These are phyloP conservation scores for Atethmia centrago DNA, from an alignment of 2,888 invertebrate genomes.

Conservation along the genomic window DNA sequence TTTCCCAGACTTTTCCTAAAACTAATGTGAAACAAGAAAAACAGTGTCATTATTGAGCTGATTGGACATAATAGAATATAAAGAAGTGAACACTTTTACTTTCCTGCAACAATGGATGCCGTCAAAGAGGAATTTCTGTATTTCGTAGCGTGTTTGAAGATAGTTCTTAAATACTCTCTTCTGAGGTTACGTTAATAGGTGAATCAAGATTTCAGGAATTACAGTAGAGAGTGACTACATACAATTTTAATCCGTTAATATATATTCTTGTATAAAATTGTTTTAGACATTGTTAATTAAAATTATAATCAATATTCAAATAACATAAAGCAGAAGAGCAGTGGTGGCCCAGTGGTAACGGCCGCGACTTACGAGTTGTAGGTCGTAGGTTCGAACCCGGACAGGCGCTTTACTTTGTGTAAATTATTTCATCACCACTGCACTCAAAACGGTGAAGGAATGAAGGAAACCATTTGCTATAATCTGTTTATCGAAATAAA, in stretches of 20 bases:
- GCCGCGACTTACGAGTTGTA: too few species aligned
- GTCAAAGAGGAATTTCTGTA: background rate
- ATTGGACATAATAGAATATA: background rate
- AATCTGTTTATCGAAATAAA: too few species aligned
- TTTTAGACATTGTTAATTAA: background rate
- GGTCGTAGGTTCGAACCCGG: too few species aligned
- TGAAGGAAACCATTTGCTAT: too few species aligned
- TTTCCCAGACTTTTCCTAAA: background rate
- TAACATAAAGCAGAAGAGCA: too few species aligned
- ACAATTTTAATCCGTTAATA: background rate
- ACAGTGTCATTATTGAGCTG: background rate
- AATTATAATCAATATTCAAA: constrained; percentile 8
- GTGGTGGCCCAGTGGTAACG: too few species aligned
- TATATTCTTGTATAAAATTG: background rate
- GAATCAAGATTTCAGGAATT: background rate
- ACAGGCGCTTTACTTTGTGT: too few species aligned
- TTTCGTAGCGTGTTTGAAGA: background rate
- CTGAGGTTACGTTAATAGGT: background rate
- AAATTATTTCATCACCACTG: too few species aligned
- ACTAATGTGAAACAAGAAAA: background rate
- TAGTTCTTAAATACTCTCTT: background rate
- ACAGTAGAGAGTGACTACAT: background rate
- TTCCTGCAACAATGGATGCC: too few species aligned
- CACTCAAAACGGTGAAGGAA: too few species aligned
- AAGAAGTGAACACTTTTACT: too few species aligned